phyloP scores from a whole-genome alignment of 2,797 vertebrate species.

The Molossus alvarezi region DNA sequence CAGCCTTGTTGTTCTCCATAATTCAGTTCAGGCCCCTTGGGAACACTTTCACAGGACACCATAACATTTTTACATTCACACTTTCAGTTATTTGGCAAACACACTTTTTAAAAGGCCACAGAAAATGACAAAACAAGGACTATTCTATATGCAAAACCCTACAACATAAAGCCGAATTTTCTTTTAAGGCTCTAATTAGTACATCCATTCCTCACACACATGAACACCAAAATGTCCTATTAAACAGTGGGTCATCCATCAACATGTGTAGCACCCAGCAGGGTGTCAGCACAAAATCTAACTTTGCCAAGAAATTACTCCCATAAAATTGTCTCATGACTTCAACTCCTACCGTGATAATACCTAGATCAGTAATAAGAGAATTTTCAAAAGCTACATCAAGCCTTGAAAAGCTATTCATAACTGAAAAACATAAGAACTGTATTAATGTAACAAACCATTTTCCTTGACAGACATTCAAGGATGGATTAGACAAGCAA shows the following conservation, averaged over 20 bases:
- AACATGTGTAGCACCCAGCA: slow-evolving; percentile 87
- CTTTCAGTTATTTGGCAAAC: slow-evolving; percentile 68
- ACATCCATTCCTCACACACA: slow-evolving; percentile 85
- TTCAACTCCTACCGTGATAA: slow-evolving; percentile 89
- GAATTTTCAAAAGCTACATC: slow-evolving; percentile 90
- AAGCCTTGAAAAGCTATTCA: slow-evolving; percentile 87
- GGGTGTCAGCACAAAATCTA: slow-evolving; percentile 88
- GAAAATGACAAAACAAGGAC: slow-evolving; percentile 80
- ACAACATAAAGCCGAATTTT: slow-evolving; percentile 83
- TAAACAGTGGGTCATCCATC: slow-evolving; percentile 90
- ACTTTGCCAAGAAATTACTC: slow-evolving; percentile 90
- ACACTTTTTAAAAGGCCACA: slow-evolving; percentile 55
- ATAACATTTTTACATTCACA: slow-evolving; percentile 68
- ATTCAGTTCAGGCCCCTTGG: background rate
- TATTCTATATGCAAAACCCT: slow-evolving; percentile 74
- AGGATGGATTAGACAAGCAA: slow-evolving; percentile 83
- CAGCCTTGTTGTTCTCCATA: slow-evolving; percentile 43
- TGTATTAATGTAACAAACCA: slow-evolving; percentile 87
- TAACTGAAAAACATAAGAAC: slow-evolving; percentile 87
- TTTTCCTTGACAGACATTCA: slow-evolving; percentile 84
- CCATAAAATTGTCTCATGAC: slow-evolving; percentile 88
- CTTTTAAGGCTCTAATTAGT: slow-evolving; percentile 89
- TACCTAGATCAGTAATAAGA: slow-evolving; percentile 90
- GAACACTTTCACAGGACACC: slow-evolving; percentile 64
- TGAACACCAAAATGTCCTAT: slow-evolving; percentile 82